A percentile compares a stretch with the other conserved stretches of the same genome.
Conservation (phyloP, 1,140 invertebrate genomes). For the Zaprionus nigranus region DNA sequence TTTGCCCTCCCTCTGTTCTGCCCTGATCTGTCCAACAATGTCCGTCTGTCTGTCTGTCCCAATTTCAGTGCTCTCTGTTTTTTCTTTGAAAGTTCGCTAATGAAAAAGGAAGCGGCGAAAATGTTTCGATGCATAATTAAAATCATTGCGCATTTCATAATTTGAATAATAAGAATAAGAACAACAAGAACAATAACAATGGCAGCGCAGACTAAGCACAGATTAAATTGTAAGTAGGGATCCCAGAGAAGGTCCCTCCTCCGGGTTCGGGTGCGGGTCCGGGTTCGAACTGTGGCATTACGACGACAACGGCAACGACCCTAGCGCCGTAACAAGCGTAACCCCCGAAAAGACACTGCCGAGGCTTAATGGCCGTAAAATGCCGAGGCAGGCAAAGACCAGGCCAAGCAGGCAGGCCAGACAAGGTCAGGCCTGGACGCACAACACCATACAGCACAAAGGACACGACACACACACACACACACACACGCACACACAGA, state of each 20-base stretch:
- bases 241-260: constrained; percentile 13
- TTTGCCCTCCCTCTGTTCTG: not conserved
- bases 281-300: constrained; percentile 14
- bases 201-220: constrained; percentile 32
- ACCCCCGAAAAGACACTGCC: constrained; percentile 57
- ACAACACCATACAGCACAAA: constrained; percentile 24
- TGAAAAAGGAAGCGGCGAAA: constrained; percentile 29
- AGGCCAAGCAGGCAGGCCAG: constrained; percentile 58
- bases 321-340: constrained; percentile 32
- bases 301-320: constrained; percentile 32
- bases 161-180: constrained; percentile 72
- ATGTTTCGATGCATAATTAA: constrained; percentile 71
- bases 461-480: constrained; percentile 17
- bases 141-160: constrained; percentile 68
- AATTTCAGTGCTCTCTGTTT: not conserved
- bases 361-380: constrained; percentile 77
- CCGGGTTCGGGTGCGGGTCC: no score
- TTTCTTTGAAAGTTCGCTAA: constrained; percentile 48
- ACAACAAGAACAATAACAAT: constrained; percentile 50
- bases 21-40: not conserved
- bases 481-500: constrained; percentile 7
- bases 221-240: constrained; percentile 71
- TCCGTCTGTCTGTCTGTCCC: constrained; percentile 1
- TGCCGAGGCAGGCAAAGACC: constrained; percentile 40
- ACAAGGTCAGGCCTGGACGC: constrained; percentile 54